Conservation (phyloP, 2,113 vertebrate species). For the Rhinoderma darwinii region DNA sequence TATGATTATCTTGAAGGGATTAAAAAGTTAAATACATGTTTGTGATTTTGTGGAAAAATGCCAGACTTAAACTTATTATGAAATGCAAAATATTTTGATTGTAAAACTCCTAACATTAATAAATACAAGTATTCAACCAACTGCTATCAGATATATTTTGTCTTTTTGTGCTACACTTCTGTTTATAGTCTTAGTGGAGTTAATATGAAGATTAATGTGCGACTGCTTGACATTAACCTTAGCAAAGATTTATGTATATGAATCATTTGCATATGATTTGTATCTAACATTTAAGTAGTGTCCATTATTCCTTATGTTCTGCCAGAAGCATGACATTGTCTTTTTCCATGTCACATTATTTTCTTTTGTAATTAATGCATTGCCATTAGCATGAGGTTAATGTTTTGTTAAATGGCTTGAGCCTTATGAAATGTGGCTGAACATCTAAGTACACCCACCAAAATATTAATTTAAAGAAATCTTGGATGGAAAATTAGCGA, state of each 20-base stretch:
- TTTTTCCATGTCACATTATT: slow-evolving; percentile 49
- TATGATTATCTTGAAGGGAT: too few species aligned
- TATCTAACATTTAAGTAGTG: slow-evolving; percentile 52
- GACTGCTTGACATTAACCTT: slow-evolving; percentile 39
- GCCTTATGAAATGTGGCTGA: slow-evolving; percentile 27
- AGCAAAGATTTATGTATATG: slow-evolving; percentile 49
- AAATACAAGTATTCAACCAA: background rate
- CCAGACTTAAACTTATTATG: background rate
- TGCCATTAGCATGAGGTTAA: slow-evolving; percentile 51
- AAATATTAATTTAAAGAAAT: slow-evolving; percentile 41
- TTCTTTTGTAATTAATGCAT: slow-evolving; percentile 56
- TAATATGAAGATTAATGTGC: slow-evolving; percentile 36
- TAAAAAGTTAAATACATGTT: background rate
- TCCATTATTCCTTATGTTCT: slow-evolving; percentile 51
- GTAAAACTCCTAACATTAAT: background rate
- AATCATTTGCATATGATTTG: slow-evolving; percentile 55
- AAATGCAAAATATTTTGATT: background rate
- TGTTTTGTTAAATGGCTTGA: slow-evolving; percentile 49
- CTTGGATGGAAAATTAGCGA: slow-evolving; percentile 17
- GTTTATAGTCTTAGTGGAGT: background rate
- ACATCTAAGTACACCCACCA: slow-evolving; percentile 20
- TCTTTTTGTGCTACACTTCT: background rate
- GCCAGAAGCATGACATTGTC: slow-evolving; percentile 46
- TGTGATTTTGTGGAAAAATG: background rate
- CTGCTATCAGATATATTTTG: background rate